Base-by-base conservation (phyloP, 30 jellyfish, hydroid and myxozoan genomes). In the Hydractinia symbiolongicarpus region DNA sequence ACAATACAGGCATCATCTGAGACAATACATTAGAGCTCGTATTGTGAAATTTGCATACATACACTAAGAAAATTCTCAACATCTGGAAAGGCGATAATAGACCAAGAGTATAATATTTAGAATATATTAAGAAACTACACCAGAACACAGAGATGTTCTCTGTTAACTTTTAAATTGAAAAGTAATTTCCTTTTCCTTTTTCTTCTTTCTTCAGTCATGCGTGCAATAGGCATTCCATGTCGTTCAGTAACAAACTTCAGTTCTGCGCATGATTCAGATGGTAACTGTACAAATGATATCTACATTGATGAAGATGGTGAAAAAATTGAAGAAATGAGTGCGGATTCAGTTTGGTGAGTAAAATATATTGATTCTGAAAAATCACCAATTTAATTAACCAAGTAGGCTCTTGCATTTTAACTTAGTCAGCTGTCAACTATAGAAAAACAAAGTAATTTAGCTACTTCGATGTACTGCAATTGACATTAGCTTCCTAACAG, bases 221-320 rank as follows among this genome's bases (percentile, higher is more conserved):
- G 99, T 19, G 60, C 95, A 13, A 81, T 93, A 49, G 99, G 99
- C 0, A 88, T 93, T 40, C 99, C 99, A 6, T 81, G 95, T 64
- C 90, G 99, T 10, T 70, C 96, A 13, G 95, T 93, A 19, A 93
- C 99, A 54, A 93, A 93, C 64, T 93, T 83, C 88, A 80, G 79
- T 64, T 93, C 99, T n/a, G 99, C 99, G 9, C 99, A 93, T 77
- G 99, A 93, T 66, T 88, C 95, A 11, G 82, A 88, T 82, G 87
- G 73, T 7, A 88, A 88, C 72, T 58, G 85, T 14, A 82, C 90
- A 60, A 81, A 84, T 53, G 99, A 93, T 60, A 66, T 80, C 53
- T 93, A 78, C 55, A 19, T 83, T 75, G 95, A 93, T 72, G 94
- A 88, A 49, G 95, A 93, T 5, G 96, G 96, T 9, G 82, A 88